Percentiles rank a stretch among this genome's conserved stretches.
Conservation (phyloP, 2,113 vertebrate genomes). For the Cariama cristata region DNA sequence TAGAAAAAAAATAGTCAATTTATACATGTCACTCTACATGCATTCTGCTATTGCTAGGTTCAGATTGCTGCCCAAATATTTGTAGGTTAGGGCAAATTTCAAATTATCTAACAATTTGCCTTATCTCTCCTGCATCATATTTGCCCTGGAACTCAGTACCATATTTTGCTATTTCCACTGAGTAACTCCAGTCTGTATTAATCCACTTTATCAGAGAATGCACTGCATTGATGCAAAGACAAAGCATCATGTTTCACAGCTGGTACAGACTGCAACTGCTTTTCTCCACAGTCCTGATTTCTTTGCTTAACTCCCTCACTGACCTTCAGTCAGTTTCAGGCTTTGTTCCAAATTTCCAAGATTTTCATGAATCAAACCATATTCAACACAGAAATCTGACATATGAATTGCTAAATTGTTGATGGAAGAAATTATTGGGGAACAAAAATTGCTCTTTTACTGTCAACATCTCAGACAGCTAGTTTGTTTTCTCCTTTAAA, state of each 20-base stretch:
- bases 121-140: background rate
- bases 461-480: background rate
- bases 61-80: background rate
- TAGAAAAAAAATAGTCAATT: background rate
- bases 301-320: background rate
- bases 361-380: background rate
- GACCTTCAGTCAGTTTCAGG: background rate
- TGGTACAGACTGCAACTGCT: background rate
- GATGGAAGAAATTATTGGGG: background rate
- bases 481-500: background rate
- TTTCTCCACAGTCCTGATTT: rapidly evolving
- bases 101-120: background rate
- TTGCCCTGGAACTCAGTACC: background rate
- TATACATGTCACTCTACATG: background rate
- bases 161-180: background rate
- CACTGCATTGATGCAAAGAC: background rate
- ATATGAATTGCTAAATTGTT: background rate
- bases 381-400: background rate
- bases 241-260: background rate
- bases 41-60: background rate
- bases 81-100: background rate
- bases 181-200: background rate
- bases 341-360: background rate
- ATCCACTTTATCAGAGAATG: background rate
- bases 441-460: background rate